These are phyloP conservation scores for Crotophaga sulcirostris DNA, from an alignment of 2,113 vertebrate genomes.

Conservation along the genomic window DNA sequence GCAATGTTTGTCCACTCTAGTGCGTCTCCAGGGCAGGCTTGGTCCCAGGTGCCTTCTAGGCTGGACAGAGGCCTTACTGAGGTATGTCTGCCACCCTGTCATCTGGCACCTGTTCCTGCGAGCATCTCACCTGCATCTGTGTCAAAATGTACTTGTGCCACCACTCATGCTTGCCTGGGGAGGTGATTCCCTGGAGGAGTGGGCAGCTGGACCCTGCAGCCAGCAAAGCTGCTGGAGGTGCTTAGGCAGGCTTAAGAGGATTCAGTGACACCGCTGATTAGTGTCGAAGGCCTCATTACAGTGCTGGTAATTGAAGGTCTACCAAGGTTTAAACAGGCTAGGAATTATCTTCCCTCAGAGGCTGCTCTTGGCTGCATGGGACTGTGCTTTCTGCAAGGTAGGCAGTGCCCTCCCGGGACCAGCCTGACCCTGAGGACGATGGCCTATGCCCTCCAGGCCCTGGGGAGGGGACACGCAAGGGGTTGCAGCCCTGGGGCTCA, in stretches of 20 bases:
- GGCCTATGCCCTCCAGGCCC: background rate
- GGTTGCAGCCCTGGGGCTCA: background rate
- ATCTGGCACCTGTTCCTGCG: background rate
- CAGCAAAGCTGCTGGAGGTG: slow-evolving; percentile 51
- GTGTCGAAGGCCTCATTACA: slow-evolving; percentile 13
- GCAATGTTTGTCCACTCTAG: background rate
- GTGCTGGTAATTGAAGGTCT: slow-evolving; percentile 42
- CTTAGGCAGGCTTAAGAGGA: slow-evolving; percentile 63
- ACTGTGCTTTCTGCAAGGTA: slow-evolving; percentile 27
- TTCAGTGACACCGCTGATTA: slow-evolving; percentile 58
- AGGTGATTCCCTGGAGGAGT: slow-evolving; percentile 23
- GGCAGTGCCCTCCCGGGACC: slow-evolving; percentile 11
- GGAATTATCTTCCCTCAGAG: slow-evolving; percentile 43
- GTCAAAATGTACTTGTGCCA: background rate
- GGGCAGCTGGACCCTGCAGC: slow-evolving; percentile 45
- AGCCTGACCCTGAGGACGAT: background rate
- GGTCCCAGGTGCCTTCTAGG: background rate
- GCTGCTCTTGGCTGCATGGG: background rate
- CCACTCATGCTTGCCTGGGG: background rate
- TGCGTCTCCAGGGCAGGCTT: background rate
- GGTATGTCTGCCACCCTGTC: background rate
- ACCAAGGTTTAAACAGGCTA: slow-evolving; percentile 22
- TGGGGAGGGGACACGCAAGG: background rate
- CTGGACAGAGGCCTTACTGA: background rate
- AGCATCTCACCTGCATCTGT: background rate